A percentile compares a stretch with the other conserved stretches of the same genome.
Evolutionary conservation across 1,140 invertebrate genomes (phyloP).

Genomic region (Chironomus striatipennis): DNA sequence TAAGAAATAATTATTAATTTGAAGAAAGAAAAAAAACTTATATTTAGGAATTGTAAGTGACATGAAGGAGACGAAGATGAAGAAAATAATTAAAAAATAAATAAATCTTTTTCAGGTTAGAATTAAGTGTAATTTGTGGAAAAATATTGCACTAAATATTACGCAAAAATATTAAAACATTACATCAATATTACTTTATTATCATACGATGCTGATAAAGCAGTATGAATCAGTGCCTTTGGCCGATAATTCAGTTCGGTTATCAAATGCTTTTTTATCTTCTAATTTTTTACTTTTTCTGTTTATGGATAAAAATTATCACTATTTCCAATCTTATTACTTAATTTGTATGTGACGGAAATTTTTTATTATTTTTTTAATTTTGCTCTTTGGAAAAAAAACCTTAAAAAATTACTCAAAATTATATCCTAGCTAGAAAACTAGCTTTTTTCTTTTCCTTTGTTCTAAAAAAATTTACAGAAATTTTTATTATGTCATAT

Average conservation of each 20-base stretch:
- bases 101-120: background rate
- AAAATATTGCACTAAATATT: background rate
- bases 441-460: no score
- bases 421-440: no score
- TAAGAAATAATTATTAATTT: conserved; percentile 36
- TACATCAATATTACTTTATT: background rate
- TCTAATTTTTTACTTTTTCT: background rate
- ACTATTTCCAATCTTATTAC: no score
- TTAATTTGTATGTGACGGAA: no score
- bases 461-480: no score
- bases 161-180: background rate
- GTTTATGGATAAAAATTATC: background rate
- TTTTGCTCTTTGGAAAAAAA: no score
- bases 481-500: background rate
- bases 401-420: no score
- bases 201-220: no score
- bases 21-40: no score
- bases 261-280: background rate
- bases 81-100: background rate
- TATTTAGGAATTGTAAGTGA: background rate
- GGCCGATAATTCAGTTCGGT: background rate
- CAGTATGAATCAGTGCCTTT: background rate
- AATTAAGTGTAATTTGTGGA: background rate
- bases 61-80: background rate
- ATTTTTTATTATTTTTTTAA: no score